A percentile compares a stretch with the other conserved stretches of the same genome.
Conservation (phyloP, 2,888 invertebrate genomes). For the Harpagoxenus sublaevis region DNA sequence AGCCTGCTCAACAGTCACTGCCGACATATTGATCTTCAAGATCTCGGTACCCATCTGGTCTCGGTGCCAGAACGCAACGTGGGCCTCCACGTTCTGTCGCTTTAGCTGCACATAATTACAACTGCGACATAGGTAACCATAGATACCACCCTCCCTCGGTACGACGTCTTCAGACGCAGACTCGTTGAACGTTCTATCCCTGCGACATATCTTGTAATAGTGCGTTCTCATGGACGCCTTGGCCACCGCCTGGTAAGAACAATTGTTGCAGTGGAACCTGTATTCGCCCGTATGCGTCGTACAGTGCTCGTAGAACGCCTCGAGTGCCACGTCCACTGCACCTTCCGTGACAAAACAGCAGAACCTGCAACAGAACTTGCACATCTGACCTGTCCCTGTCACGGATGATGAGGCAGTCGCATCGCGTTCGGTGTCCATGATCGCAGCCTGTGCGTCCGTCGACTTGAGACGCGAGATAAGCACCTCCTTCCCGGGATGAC, state of each 20-base stretch:
- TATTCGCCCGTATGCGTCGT: conserved; percentile 93
- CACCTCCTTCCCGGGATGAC: conserved; percentile 90
- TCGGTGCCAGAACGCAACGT: conserved; percentile 88
- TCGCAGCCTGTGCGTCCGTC: conserved; percentile 87
- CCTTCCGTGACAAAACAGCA: conserved; percentile 78
- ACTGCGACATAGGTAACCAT: conserved; percentile 90
- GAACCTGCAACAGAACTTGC: conserved; percentile 82
- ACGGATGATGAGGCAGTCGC: conserved; percentile 76
- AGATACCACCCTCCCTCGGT: conserved; percentile 79
- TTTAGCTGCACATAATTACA: conserved; percentile 92
- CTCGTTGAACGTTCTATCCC: conserved; percentile 72
- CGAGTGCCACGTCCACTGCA: conserved; percentile 74
- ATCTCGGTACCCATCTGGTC: conserved; percentile 86
- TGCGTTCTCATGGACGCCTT: conserved; percentile 82
- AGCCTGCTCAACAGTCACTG: background rate
- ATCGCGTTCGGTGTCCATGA: conserved; percentile 87
- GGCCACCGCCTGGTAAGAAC: conserved; percentile 85
- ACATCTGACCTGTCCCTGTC: conserved; percentile 44
- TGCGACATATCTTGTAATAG: conserved; percentile 82
- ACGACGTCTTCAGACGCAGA: conserved; percentile 77
- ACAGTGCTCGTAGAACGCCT: conserved; percentile 91
- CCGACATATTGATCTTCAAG: conserved; percentile 85
- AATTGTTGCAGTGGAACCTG: conserved; percentile 89
- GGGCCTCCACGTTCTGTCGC: conserved; percentile 88
- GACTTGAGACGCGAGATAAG: conserved; percentile 89